Percentiles rank a stretch among this genome's conserved stretches.
These are phyloP conservation scores for Cyphomyrmex costatus DNA, from an alignment of 1,140 invertebrate species.

Conservation along the genomic window DNA sequence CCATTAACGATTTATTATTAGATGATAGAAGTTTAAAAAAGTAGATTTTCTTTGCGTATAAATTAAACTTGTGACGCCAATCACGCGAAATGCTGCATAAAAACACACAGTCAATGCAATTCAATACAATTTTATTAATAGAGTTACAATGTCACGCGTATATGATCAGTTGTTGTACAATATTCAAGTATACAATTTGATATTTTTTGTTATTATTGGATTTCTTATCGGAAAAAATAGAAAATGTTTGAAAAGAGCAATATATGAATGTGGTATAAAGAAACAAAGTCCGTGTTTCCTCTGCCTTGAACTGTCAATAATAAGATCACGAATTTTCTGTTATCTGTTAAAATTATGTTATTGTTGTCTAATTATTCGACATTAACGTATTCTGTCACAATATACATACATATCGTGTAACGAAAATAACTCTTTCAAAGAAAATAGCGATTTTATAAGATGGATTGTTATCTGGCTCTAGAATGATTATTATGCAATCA, in stretches of 20 bases:
- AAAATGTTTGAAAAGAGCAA: not conserved
- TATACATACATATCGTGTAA: not conserved
- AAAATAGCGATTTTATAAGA: not conserved
- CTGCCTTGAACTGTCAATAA: not conserved
- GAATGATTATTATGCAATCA: not conserved
- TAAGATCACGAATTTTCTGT: not conserved
- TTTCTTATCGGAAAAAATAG: not conserved
- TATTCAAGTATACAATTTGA: not conserved
- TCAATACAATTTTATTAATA: not conserved
- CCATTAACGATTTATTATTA: not conserved
- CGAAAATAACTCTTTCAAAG: not conserved
- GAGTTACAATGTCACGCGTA: no score
- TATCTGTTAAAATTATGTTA: not conserved
- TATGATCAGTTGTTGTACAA: no score
- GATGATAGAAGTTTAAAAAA: not conserved
- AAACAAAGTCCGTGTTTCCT: not conserved
- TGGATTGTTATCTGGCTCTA: not conserved
- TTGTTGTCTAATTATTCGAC: not conserved
- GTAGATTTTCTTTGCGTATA: not conserved
- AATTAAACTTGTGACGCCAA: not conserved
- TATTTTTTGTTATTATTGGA: not conserved
- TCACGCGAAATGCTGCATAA: not conserved
- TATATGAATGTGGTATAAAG: not conserved
- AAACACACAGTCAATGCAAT: no score
- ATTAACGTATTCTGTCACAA: not conserved